Evolutionary conservation across 2,797 vertebrate genomes (phyloP).

Genomic region (Tarsius wallacei): DNA sequence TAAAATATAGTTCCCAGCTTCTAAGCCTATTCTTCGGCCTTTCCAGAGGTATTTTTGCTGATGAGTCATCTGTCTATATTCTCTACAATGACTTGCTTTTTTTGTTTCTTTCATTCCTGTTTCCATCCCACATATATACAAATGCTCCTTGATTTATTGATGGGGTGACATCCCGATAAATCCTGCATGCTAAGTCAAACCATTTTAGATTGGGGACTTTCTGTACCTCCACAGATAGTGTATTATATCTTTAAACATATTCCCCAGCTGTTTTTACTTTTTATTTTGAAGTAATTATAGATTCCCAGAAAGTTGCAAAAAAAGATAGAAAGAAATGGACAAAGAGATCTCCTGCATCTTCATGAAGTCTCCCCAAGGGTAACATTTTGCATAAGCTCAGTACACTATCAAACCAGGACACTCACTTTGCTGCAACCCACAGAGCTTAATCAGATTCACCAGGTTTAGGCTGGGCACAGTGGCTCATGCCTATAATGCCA

Average conservation of each 20-base stretch:
- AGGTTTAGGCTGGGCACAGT: too few relatives aligned
- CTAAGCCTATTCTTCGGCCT: not conserved
- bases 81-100: not conserved
- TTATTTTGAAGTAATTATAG: not conserved
- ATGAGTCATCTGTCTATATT: too few relatives aligned
- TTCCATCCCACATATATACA: not conserved
- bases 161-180: not conserved
- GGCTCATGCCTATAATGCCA: too few relatives aligned
- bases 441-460: not conserved
- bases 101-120: not conserved
- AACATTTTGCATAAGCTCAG: fast-evolving
- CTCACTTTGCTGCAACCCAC: not conserved
- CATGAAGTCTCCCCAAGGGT: not conserved
- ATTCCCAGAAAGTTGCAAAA: not conserved
- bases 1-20: not conserved
- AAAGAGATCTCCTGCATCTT: not conserved
- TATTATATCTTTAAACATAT: not conserved
- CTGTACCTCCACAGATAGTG: not conserved
- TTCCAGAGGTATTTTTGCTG: not conserved
- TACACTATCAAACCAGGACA: not conserved
- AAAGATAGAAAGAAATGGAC: not conserved
- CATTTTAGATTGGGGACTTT: not conserved
- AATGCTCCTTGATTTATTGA: not conserved
- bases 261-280: not conserved
- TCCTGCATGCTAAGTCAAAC: not conserved